A percentile compares a stretch with the other conserved stretches of the same genome.
phyloP scores from a whole-genome alignment of 1,140 invertebrate genomes.

The Pantala flavescens region DNA sequence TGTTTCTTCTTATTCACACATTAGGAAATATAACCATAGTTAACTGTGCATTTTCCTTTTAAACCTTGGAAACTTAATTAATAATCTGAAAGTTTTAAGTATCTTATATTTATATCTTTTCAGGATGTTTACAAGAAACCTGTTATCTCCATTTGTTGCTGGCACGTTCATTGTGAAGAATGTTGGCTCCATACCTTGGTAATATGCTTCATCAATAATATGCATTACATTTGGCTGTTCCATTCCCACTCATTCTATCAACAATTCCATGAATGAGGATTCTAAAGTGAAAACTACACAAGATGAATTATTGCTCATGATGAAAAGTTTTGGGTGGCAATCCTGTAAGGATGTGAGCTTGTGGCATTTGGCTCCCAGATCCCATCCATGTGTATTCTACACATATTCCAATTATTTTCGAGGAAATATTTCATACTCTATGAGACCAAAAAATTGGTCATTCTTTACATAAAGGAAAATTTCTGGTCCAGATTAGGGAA shows the following conservation, averaged over 20 bases:
- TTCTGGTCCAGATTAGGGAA: too few species aligned
- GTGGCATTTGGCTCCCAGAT: not conserved
- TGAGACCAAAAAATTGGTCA: too few species aligned
- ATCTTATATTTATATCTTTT: constrained; percentile 24
- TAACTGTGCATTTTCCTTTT: too few species aligned
- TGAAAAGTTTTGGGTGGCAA: constrained; percentile 15
- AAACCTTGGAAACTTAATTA: too few species aligned
- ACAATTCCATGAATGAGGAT: not conserved
- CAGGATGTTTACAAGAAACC: constrained; percentile 69
- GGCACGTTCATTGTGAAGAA: constrained; percentile 91
- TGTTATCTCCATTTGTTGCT: constrained; percentile 90
- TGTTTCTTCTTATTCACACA: too few species aligned
- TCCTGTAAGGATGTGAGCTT: not conserved
- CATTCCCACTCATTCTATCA: not conserved
- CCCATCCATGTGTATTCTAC: too few species aligned
- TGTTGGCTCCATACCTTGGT: constrained; percentile 86
- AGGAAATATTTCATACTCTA: too few species aligned
- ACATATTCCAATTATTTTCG: too few species aligned
- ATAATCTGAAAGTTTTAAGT: too few species aligned
- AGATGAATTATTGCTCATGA: not conserved
- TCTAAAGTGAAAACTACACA: not conserved
- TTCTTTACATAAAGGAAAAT: too few species aligned
- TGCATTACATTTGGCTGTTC: not conserved
- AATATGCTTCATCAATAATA: constrained; percentile 25
- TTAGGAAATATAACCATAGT: too few species aligned